Percentiles rank a stretch among this genome's conserved stretches.
Evolutionary conservation across 2,888 invertebrate genomes (phyloP).

Genomic region (Meteorus colon): DNA sequence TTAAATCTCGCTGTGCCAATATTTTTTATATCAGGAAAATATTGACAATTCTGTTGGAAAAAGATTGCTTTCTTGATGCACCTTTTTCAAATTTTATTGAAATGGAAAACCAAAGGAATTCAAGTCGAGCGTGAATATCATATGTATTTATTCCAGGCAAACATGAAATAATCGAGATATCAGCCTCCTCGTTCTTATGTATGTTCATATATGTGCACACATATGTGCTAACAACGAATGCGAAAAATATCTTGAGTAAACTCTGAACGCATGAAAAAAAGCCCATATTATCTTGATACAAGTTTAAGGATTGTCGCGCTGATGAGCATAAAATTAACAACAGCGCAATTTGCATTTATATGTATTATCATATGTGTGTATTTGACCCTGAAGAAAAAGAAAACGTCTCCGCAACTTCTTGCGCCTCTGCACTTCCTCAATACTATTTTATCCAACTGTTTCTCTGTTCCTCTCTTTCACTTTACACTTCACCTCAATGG

Average conservation of each 20-base stretch:
- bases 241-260: not conserved
- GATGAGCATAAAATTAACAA: not conserved
- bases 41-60: not conserved
- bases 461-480: not conserved
- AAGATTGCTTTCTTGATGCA: not conserved
- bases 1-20: not conserved
- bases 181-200: not conserved
- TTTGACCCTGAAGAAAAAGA: constrained; percentile 18
- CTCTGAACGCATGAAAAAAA: not conserved
- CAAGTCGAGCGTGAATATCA: not conserved
- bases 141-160: not conserved
- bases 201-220: not conserved
- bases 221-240: not conserved
- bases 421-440: not conserved
- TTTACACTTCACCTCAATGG: not conserved
- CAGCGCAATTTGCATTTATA: not conserved
- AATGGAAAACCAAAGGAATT: not conserved
- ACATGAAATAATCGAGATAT: not conserved
- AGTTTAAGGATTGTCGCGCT: constrained; percentile 3
- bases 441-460: constrained; percentile 6
- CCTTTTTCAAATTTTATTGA: not conserved
- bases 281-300: not conserved
- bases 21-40: not conserved
- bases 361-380: not conserved
- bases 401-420: constrained; percentile 8